phyloP scores from a whole-genome alignment of 2,113 vertebrate genomes.

The Caranx ignobilis region DNA sequence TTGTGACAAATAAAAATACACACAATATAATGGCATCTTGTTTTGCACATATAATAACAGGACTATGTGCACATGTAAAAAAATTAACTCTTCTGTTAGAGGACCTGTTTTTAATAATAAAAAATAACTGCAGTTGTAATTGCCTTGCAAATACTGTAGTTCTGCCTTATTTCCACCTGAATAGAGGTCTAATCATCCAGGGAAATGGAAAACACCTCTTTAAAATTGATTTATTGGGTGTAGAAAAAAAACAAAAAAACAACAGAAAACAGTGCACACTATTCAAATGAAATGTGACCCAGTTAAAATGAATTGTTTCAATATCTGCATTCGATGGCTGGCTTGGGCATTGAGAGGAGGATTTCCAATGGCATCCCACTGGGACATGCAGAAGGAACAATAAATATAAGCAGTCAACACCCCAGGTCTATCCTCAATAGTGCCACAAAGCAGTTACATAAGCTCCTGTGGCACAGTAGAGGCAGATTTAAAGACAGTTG shows the following conservation, averaged over 20 bases:
- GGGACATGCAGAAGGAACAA: background rate
- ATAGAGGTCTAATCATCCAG: background rate
- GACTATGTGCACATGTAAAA: background rate
- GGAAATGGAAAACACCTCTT: background rate
- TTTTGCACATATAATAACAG: background rate
- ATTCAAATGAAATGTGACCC: background rate
- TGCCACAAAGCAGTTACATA: background rate
- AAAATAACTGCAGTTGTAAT: background rate
- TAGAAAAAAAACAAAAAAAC: background rate
- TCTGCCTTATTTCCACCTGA: background rate
- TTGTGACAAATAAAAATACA: no score
- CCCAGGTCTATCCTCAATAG: background rate
- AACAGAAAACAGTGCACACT: background rate
- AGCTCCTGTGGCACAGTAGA: background rate
- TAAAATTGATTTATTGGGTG: background rate
- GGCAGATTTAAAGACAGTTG: background rate
- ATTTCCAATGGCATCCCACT: background rate
- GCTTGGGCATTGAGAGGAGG: background rate
- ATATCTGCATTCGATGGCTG: background rate
- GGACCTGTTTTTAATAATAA: background rate
- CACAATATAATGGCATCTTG: no score
- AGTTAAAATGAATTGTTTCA: background rate
- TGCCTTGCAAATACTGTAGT: background rate
- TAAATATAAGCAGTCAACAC: background rate
- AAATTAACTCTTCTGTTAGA: background rate